Evolutionary conservation across 2,888 invertebrate genomes (phyloP), one percentile per base, ranked within the genome.

Genomic region (Diachrysia chrysitis): DNA sequence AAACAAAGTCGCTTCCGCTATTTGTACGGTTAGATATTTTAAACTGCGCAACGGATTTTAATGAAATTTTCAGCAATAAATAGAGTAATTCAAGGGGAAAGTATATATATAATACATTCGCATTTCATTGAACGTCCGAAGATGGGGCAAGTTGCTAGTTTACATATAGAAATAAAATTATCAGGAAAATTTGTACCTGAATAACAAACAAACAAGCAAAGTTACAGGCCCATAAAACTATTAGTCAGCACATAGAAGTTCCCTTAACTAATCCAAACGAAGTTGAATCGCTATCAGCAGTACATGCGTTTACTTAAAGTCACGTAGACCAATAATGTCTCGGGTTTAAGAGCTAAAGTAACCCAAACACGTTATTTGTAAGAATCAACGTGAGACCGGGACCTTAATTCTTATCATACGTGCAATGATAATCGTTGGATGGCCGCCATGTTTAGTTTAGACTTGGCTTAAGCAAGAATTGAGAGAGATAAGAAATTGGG

Each of bases 301-400:
- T 58, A 63, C 62, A 42, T 54, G 58, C 63, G 51, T 63, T 75
- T 77, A 78, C 74, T 56, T 58, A 69, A 65, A 71, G 76, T 69
- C 76, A 78, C 78, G 78, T 78, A 78, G 54, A 54, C 29, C 60
- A 48, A 67, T 78, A 71, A 78, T 66, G 58, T 63, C 37, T 4
- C 4, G 56, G 51, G 65, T 25, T 64, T 70, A 51, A 69, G 60
- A 60, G 46, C 35, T 46, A 32, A 48, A 58, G 46, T 35, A 64
- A 67, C 48, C 66, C 48, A 42, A 53, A 67, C 64, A 65, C 62
- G 59, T 67, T 63, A 60, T 48, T 59, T 60, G 42, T 66, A 59
- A 55, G 56, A 71, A 76, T 64, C 54, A 64, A 62, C 54, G 59
- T 62, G 62, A 16, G 62, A 64, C 23, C 21, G 6, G 58, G 29